Evolutionary conservation across 2,888 invertebrate genomes (phyloP).

Genomic region (Macrosoma leucophasiata): DNA sequence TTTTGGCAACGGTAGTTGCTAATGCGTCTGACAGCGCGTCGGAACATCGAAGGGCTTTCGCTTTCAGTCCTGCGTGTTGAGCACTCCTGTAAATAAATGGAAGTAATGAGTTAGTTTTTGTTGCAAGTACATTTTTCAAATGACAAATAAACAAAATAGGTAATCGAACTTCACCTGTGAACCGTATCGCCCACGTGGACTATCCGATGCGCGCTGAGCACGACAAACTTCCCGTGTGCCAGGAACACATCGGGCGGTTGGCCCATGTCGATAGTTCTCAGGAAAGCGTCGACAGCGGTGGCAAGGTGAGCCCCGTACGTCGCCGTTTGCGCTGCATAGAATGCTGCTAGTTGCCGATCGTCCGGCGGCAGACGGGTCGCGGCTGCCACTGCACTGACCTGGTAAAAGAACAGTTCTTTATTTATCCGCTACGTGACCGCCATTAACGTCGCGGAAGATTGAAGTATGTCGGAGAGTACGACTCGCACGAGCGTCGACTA

Average conservation of each 20-base stretch:
- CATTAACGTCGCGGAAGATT: too few species aligned
- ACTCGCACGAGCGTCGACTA: too few species aligned
- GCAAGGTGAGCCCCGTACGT: slow-evolving; percentile 90
- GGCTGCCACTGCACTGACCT: slow-evolving; percentile 70
- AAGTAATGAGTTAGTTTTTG: background rate
- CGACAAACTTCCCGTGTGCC: slow-evolving; percentile 95
- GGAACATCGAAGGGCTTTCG: slow-evolving; percentile 83
- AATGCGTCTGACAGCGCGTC: slow-evolving; percentile 88
- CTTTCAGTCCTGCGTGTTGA: slow-evolving; percentile 82
- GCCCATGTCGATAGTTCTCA: slow-evolving; percentile 92
- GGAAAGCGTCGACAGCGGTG: slow-evolving; percentile 93
- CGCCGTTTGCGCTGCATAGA: slow-evolving; percentile 91
- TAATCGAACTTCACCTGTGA: slow-evolving; percentile 61
- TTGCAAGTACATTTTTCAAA: background rate
- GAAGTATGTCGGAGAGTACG: too few species aligned
- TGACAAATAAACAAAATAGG: too few species aligned
- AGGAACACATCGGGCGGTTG: slow-evolving; percentile 96
- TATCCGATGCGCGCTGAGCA: slow-evolving; percentile 93
- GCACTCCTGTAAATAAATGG: slow-evolving; percentile 77
- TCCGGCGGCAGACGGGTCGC: slow-evolving; percentile 79
- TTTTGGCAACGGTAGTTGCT: slow-evolving; percentile 88
- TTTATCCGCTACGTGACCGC: too few species aligned
- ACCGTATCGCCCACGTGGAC: slow-evolving; percentile 97
- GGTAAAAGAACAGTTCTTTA: background rate
- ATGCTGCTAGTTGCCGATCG: slow-evolving; percentile 88